These are phyloP conservation scores for Sitophilus oryzae DNA, from an alignment of 1,140 invertebrate genomes.

Conservation along the genomic window DNA sequence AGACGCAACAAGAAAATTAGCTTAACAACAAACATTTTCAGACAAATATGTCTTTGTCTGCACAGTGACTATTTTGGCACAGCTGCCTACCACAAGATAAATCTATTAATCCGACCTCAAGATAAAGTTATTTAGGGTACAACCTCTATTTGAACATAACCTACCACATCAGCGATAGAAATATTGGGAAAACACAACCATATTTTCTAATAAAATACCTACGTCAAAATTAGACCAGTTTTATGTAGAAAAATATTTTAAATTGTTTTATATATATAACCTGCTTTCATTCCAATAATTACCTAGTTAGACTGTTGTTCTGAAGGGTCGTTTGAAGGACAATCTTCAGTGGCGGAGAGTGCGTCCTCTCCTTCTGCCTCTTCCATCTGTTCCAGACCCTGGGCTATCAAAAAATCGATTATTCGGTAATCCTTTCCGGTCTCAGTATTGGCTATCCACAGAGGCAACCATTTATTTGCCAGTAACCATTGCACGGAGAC, in stretches of 20 bases:
- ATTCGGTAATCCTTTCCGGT: constrained; percentile 51
- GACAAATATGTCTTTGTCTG: too few species aligned
- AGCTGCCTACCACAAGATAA: too few species aligned
- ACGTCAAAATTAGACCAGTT: not conserved
- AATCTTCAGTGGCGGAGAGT: not conserved
- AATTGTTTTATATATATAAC: not conserved
- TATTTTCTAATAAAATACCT: not conserved
- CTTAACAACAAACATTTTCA: not conserved
- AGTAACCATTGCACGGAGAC: constrained; percentile 53
- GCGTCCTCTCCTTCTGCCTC: constrained; percentile 16
- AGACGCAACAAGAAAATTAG: not conserved
- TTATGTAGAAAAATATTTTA: not conserved
- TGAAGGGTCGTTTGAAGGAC: not conserved
- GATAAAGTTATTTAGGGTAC: too few species aligned
- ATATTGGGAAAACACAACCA: not conserved
- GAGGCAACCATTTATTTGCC: constrained; percentile 53
- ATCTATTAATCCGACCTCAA: too few species aligned
- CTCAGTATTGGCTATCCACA: constrained; percentile 51
- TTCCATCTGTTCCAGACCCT: constrained; percentile 32
- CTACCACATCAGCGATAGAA: too few species aligned
- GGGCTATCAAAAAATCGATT: constrained; percentile 48
- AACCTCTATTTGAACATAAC: too few species aligned
- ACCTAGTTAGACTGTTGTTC: not conserved
- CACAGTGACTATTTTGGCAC: not conserved
- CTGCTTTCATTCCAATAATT: too few species aligned